Evolutionary conservation across 2,113 vertebrate species (phyloP), one percentile per base, ranked within the genome.

Genomic region (Xerus inauris): DNA sequence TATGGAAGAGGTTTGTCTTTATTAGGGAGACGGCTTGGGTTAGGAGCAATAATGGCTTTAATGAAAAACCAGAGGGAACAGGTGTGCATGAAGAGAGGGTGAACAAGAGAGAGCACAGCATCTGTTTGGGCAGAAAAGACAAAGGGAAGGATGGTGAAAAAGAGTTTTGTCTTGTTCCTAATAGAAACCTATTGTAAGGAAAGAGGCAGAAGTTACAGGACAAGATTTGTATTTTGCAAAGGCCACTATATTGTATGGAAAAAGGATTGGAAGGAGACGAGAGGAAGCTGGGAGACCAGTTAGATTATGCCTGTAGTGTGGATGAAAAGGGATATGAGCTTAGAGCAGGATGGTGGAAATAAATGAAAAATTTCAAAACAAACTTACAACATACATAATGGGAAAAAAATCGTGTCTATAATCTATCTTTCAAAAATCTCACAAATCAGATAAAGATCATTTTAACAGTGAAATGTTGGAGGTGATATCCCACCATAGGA

Each of bases 141-240:
- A 84, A 90, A 83, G 67, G 35, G 32, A 49, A 51, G 17, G 22
- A 4, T 19, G 8, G 0, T 5, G 51, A 72, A 26, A 35, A 51
- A 85, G 77, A 49, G 71, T 40, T 69, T 8, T 77, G 30, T 75
- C 80, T 57, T 87, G 67, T 80, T 88, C 73, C 80, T 88, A 11
- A 22, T 3, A 69, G 84, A 81, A 86, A 54, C 54, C 65, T 81
- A 57, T 62, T 83, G 76, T 45, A 76, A 92, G 77, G 54, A 40
- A 59, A 62, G 51, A 51, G 65, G 64, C 40, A 47, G 84, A 26
- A 51, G 84, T 77, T 79, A 54, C 6, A 62, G 2, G 81, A 42
- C 13, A 20, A 51, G 77, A 76, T 87, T 6, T 84, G 94, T 75
- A 92, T 87, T 94, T 92, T 94, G 71, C 83, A 77, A 94, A 91